Conservation (phyloP, 2,888 invertebrate genomes). For the Rugalucina vietnamica region DNA sequence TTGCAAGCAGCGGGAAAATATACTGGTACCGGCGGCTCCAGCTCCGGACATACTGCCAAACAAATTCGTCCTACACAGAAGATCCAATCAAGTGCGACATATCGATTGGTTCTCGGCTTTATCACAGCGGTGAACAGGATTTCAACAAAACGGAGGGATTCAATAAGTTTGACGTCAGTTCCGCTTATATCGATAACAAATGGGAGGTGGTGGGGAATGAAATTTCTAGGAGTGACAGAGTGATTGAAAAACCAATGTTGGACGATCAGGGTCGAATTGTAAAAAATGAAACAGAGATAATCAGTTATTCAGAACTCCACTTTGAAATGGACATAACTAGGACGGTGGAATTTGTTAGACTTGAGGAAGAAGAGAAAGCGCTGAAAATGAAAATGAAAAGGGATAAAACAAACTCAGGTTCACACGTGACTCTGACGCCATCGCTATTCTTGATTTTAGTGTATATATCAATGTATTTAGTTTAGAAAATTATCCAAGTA, state of each 20-base stretch:
- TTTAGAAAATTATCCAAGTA: too few relatives aligned
- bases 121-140: conserved; percentile 26
- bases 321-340: not conserved
- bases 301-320: conserved; percentile 2
- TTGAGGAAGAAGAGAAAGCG: not conserved
- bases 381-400: too few relatives aligned
- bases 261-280: not conserved
- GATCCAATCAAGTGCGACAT: conserved; percentile 25
- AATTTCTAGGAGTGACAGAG: not conserved
- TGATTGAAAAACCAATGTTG: not conserved
- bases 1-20: conserved; percentile 25
- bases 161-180: conserved; percentile 12
- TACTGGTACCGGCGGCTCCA: conserved; percentile 41
- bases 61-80: conserved; percentile 7
- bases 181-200: not conserved
- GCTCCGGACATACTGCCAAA: conserved; percentile 38
- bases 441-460: too few relatives aligned
- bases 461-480: too few relatives aligned
- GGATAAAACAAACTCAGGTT: too few relatives aligned
- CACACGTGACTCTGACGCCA: too few relatives aligned
- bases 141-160: conserved; percentile 25
- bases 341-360: not conserved
- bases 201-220: not conserved
- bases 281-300: not conserved
- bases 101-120: conserved; percentile 37